Conservation (phyloP, 2,113 vertebrate genomes). For the Lucifuga dentata region DNA sequence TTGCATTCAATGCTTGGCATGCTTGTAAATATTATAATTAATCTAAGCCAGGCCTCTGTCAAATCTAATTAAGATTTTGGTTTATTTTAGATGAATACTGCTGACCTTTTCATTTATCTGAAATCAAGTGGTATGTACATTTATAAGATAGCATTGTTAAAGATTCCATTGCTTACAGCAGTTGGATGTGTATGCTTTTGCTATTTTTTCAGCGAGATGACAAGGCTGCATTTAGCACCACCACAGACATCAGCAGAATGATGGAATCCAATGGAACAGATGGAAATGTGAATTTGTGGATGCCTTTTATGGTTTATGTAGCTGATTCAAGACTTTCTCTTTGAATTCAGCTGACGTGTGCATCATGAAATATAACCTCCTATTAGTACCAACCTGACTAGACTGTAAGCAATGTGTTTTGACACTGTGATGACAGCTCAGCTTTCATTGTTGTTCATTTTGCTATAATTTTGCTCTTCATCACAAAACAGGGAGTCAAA, state of each 20-base stretch:
- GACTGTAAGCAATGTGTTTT: not conserved
- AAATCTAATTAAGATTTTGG: conserved; percentile 32
- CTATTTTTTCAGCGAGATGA: not conserved
- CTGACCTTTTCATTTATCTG: conserved; percentile 8
- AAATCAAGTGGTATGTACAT: conserved; percentile 4
- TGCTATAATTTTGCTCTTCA: not conserved
- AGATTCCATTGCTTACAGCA: conserved; percentile 10
- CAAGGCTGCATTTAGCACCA: too few species aligned
- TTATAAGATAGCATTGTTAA: conserved; percentile 17
- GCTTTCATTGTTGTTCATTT: too few species aligned
- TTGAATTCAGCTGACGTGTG: not conserved
- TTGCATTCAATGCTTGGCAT: conserved; percentile 58
- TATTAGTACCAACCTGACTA: not conserved
- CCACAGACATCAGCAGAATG: too few species aligned
- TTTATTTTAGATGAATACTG: conserved; percentile 36
- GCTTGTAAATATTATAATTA: conserved; percentile 19
- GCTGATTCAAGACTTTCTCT: not conserved
- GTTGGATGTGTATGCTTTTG: not conserved
- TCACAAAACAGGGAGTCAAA: not conserved
- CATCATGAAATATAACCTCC: not conserved
- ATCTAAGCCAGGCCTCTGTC: conserved; percentile 23
- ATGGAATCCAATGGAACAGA: not conserved
- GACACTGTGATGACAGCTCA: not conserved
- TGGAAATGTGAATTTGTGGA: not conserved
- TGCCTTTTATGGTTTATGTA: not conserved